Evolutionary conservation across 2,797 vertebrate species (phyloP).

Genomic region (Myotis vivesi): DNA sequence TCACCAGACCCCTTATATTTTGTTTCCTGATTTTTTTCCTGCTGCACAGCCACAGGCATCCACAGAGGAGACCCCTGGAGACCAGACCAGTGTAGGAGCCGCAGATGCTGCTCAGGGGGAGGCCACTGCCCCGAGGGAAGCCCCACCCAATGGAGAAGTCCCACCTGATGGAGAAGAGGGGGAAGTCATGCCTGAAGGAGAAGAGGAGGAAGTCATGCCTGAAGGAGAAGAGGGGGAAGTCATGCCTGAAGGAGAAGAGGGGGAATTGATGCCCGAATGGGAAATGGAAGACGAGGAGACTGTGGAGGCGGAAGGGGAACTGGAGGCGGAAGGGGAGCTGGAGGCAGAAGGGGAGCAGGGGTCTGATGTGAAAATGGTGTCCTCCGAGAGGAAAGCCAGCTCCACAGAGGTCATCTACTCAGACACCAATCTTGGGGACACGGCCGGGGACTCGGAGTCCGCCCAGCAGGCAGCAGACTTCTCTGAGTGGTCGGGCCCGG

Average conservation of each 20-base stretch:
- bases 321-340: accelerated
- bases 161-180: accelerated
- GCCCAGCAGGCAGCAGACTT: background rate
- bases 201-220: background rate
- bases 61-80: background rate
- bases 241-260: accelerated
- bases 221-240: background rate
- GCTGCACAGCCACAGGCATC: background rate
- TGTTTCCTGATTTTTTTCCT: background rate
- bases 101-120: background rate
- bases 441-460: background rate
- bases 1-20: background rate
- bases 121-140: background rate
- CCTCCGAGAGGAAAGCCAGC: background rate
- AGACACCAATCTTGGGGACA: accelerated
- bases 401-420: background rate
- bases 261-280: accelerated
- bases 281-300: background rate
- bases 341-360: too few relatives aligned
- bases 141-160: accelerated
- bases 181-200: background rate
- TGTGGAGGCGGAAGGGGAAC: too few relatives aligned
- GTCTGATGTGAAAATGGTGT: accelerated
- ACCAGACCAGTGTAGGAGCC: background rate
- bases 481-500: accelerated